These are phyloP conservation scores for Drosophila saltans DNA, from an alignment of 1,140 invertebrate genomes.

Conservation along the genomic window DNA sequence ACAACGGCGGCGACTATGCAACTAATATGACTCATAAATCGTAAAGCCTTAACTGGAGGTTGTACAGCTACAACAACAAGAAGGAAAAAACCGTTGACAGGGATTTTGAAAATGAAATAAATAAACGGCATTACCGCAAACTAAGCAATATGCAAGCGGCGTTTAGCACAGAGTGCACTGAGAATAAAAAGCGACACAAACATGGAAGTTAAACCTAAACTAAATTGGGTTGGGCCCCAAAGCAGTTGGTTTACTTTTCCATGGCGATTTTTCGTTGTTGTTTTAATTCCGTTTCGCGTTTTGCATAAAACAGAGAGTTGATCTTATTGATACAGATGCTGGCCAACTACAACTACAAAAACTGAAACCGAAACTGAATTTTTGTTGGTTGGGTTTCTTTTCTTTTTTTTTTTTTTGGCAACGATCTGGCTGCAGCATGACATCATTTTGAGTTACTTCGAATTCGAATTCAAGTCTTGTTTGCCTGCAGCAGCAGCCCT, in stretches of 20 bases:
- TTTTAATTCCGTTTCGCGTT: slow-evolving; percentile 6
- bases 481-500: slow-evolving; percentile 36
- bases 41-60: slow-evolving; percentile 67
- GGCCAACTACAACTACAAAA: slow-evolving; percentile 36
- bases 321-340: slow-evolving; percentile 61
- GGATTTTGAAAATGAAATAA: slow-evolving; percentile 66
- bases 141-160: slow-evolving; percentile 64
- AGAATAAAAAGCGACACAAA: slow-evolving; percentile 18
- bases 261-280: slow-evolving; percentile 42
- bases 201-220: slow-evolving; percentile 54
- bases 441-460: slow-evolving; percentile 70
- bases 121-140: slow-evolving; percentile 72
- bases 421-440: slow-evolving; percentile 58
- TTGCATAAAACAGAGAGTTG: slow-evolving; percentile 47
- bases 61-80: slow-evolving; percentile 19
- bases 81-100: slow-evolving; percentile 47
- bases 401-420: slow-evolving; percentile 41
- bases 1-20: slow-evolving; percentile 37
- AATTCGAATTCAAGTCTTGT: slow-evolving; percentile 34
- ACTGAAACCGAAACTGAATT: slow-evolving; percentile 46
- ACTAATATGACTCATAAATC: slow-evolving; percentile 80
- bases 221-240: slow-evolving; percentile 54
- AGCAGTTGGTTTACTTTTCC: slow-evolving; percentile 72
- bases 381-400: slow-evolving; percentile 29
- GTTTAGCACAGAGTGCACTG: slow-evolving; percentile 30